Percentiles rank a stretch among this genome's conserved stretches.
Evolutionary conservation across 2,888 invertebrate species (phyloP).

Genomic region (Carterocephalus palaemon): DNA sequence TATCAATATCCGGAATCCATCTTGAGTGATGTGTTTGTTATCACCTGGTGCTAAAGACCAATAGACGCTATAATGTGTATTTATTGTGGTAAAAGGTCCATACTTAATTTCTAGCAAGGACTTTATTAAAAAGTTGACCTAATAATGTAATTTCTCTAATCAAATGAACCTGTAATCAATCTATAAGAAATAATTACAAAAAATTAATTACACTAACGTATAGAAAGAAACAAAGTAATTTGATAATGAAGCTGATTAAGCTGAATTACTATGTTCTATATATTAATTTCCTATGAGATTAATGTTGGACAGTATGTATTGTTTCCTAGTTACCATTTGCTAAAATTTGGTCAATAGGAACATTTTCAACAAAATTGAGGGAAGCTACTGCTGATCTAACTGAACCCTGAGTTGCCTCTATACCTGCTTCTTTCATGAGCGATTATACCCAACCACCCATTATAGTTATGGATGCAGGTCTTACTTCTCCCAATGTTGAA

Average conservation of each 20-base stretch:
- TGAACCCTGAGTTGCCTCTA: conserved; percentile 17
- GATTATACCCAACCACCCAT: conserved; percentile 20
- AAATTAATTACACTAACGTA: too few species aligned
- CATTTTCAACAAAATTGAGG: conserved; percentile 24
- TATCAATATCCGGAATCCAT: conserved; percentile 27
- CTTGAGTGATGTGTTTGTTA: conserved; percentile 28
- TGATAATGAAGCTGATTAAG: conserved; percentile 9
- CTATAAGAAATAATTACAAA: conserved; percentile 8
- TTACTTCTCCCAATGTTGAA: conserved; percentile 4
- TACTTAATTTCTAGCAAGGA: too few species aligned
- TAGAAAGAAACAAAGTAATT: conserved; percentile 15
- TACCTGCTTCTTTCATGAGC: conserved; percentile 12
- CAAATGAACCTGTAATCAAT: conserved; percentile 1
- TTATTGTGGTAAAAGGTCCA: conserved; percentile 1
- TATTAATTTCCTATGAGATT: conserved; percentile 26
- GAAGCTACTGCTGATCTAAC: conserved; percentile 25
- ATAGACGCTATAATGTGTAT: conserved; percentile 21
- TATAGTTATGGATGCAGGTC: conserved; percentile 15
- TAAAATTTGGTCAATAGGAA: conserved; percentile 24
- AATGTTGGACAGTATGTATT: conserved; percentile 32
- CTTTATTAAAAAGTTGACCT: too few species aligned
- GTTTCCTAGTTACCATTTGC: conserved; percentile 23
- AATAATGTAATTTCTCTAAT: background rate
- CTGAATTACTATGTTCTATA: background rate
- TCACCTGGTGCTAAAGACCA: conserved; percentile 21